Evolutionary conservation across 1,140 invertebrate species (phyloP).

Genomic region (Bombus picipes): DNA sequence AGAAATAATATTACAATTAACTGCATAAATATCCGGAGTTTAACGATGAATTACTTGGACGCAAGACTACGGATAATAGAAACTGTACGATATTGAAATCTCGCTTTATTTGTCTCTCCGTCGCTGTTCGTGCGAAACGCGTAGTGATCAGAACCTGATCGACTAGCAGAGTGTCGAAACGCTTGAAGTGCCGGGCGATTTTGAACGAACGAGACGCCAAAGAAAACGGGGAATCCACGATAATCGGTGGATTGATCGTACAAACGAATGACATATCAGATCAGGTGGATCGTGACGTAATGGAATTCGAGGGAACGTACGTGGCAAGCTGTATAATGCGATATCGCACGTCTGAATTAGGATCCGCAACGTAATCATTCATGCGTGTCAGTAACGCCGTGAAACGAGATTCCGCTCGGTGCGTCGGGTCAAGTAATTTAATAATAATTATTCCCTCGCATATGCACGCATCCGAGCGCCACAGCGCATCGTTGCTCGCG

Average conservation of each 20-base stretch:
- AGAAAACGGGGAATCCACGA: neutral
- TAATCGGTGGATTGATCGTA: conserved; percentile 32
- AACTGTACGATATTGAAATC: neutral
- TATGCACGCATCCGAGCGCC: conserved; percentile 21
- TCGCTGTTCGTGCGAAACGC: neutral
- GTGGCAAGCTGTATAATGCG: conserved; percentile 42
- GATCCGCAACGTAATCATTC: conserved; percentile 60
- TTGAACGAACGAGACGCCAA: neutral
- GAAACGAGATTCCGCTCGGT: conserved; percentile 58
- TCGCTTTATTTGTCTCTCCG: neutral
- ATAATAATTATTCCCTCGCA: conserved; percentile 66
- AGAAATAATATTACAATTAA: no score
- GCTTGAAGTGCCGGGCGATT: neutral
- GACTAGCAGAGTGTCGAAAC: neutral
- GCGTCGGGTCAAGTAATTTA: conserved; percentile 65
- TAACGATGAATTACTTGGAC: no score
- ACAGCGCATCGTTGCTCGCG: conserved; percentile 48
- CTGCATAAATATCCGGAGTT: no score
- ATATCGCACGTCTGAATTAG: conserved; percentile 61
- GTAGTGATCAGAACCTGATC: no score
- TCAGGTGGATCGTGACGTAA: conserved; percentile 28
- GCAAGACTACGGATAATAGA: neutral
- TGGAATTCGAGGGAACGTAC: conserved; percentile 42
- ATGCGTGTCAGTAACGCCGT: conserved; percentile 60
- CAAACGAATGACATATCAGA: conserved; percentile 48